Evolutionary conservation across 2,113 vertebrate species (phyloP), one percentile per base, ranked within the genome.

Genomic region (Xiphorhynchus elegans): DNA sequence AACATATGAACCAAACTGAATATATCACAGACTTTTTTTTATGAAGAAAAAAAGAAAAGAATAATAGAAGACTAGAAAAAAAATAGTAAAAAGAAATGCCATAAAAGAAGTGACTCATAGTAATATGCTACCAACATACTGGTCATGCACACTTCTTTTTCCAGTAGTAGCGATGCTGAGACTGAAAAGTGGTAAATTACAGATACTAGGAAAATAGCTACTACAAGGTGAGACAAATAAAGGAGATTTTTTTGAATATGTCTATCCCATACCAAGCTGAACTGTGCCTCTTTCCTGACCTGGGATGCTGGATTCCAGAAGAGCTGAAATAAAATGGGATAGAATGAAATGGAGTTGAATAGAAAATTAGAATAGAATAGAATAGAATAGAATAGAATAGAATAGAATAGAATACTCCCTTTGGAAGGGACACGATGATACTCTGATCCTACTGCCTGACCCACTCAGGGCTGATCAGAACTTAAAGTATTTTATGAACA

Each of bases 281-380:
- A 69, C 13, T 37, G 16, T 50, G 13, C 5, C 11, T 42, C 9
- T 40, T 64, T 74, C 14, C 7, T 52, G 40, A 70, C 7, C 17
- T 74, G 17, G 8, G 6, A 9, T 25, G 14, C 3, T 56, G 29
- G 23, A 47, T 23, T 70, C 21, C 16, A 73, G 39, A 44, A 17
- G 3, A 70, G 6, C 0, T 2, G 2, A 70, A 60, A 66, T 10
- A 19, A 5, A 35, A 9, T 3, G 6, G 13, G 6, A 25, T 4
- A 2, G 16, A 44, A 35, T 17, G 6, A 21, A 14, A 44, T 20
- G 6, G 37, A 14, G 58, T 4, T 0, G 63, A 44, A 56, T 10
- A 4, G 52, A 40, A 64, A 53, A 44, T 7, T 2, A 0, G 24
- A 29, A 29, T 29, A 3, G n/a, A 46, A 9, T 20, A 3, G 20